Base-by-base conservation (phyloP, 1,140 invertebrate species). In the Zaprionus inermis region DNA sequence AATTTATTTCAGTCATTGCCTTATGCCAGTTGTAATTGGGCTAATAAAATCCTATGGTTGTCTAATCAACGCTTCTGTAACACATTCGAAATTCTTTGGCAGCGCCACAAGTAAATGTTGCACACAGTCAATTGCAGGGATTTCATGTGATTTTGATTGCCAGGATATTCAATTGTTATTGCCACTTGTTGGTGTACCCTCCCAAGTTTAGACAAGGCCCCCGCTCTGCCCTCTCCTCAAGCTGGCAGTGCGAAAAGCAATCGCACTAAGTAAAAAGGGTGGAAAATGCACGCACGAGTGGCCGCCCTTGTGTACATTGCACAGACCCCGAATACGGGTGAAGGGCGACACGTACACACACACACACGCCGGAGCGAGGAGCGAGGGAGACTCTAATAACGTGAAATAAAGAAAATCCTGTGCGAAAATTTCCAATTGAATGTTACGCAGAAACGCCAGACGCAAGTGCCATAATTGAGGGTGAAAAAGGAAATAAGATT, bases 341-440 rank as follows among this genome's bases (percentile, higher is more conserved):
- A 24, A 30, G 16, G 18, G n/a, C 16, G 38, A 20, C 30, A 36
- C 20, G 32, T 54, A 24, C 30, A 51, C 49, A 4, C 9, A 52
- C 22, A 28, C 20, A 22, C 22, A 51, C 18, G 14, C 18, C n/a
- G 0, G 12, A 9, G 28, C 2, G 3, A 11, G n/a, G 10, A 24
- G 46, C 10, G 22, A 51, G 30, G 60, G 44, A 18, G 22, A n/a
- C 44, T 18, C 49, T 52, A 63, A 63, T 52, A 69, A 63, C 14
- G 36, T 72, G 72, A 73, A 88, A 79, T 82, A 71, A 88, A 72
- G 65, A 75, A 66, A 86, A 76, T 70, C 54, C 76, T 64, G 66
- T 59, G 60, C 61, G 46, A 68, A 77, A 86, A 82, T 77, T 88
- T 78, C 55, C 79, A 71, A 86, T 86, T 86, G 71, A 76, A 56